Conservation (phyloP, 1,140 invertebrate species). For the Steinernema khuongi region DNA sequence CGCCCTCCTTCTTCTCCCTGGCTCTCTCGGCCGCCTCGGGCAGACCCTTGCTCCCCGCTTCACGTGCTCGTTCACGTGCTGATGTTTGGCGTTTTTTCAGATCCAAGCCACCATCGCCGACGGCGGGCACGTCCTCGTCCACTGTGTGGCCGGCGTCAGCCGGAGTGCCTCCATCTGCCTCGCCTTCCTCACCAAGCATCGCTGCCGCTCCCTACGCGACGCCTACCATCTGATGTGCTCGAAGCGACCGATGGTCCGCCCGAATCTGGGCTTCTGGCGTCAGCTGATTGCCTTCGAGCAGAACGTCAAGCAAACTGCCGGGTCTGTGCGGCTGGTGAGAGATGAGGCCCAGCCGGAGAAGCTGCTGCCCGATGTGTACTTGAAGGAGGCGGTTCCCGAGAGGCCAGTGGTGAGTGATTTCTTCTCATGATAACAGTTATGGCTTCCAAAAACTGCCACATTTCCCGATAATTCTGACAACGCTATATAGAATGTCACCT, state of each 20-base stretch:
- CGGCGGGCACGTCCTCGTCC: conserved; percentile 70
- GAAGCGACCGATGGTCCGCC: conserved; percentile 72
- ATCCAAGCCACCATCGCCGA: conserved; percentile 57
- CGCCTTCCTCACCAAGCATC: conserved; percentile 80
- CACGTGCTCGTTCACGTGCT: conserved; percentile 14
- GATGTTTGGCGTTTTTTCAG: conserved; percentile 26
- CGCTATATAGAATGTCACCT: background rate
- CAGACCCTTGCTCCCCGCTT: background rate
- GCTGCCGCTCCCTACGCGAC: conserved; percentile 69
- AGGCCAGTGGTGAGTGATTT: conserved; percentile 35
- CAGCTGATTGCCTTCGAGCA: conserved; percentile 75
- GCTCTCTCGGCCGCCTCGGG: background rate
- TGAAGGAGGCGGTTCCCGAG: conserved; percentile 53
- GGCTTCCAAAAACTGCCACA: background rate
- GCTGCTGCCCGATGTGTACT: conserved; percentile 51
- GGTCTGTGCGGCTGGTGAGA: conserved; percentile 50
- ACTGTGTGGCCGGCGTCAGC: conserved; percentile 81
- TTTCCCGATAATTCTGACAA: conserved; percentile 14
- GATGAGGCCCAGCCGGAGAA: conserved; percentile 54
- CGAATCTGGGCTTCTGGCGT: conserved; percentile 82
- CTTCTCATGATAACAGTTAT: background rate
- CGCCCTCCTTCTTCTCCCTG: background rate
- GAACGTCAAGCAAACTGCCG: conserved; percentile 49
- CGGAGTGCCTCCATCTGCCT: conserved; percentile 77
- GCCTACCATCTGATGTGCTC: conserved; percentile 57